Percentiles rank a stretch among this genome's conserved stretches.
Evolutionary conservation across 2,113 vertebrate genomes (phyloP).

Genomic region (Cynopterus brachyotis): DNA sequence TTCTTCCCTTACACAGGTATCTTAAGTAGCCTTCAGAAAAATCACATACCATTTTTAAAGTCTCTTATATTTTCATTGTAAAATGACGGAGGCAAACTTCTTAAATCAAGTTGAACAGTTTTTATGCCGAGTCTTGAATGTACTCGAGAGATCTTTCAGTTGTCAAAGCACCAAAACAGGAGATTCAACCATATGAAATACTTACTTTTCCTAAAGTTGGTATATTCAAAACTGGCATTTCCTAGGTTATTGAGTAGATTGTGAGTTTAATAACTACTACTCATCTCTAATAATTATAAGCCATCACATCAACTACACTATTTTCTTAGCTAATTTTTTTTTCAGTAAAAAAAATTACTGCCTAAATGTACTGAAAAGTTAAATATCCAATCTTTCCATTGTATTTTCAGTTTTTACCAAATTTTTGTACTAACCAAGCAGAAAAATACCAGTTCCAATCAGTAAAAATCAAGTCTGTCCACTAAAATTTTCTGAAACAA

Average conservation of each 20-base stretch:
- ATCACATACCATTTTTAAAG: constrained; percentile 20
- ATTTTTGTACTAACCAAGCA: background rate
- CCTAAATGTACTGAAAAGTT: background rate
- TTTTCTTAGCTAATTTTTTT: constrained; percentile 9
- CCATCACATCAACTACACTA: background rate
- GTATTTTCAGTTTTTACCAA: background rate
- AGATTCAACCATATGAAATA: constrained; percentile 30
- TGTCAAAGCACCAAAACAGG: constrained; percentile 10
- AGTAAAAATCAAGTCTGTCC: background rate
- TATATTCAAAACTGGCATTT: background rate
- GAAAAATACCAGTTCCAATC: background rate
- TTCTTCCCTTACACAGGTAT: background rate
- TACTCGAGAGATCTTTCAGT: background rate
- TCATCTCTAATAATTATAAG: constrained; percentile 10
- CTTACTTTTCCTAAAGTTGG: background rate
- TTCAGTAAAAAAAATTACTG: background rate
- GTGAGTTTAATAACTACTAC: background rate
- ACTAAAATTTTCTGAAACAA: background rate
- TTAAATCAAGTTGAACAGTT: constrained; percentile 16
- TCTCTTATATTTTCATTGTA: constrained; percentile 1
- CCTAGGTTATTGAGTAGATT: background rate
- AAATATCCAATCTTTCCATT: background rate
- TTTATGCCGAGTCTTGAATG: background rate
- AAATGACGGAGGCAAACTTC: constrained; percentile 42
- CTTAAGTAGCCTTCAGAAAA: constrained; percentile 41